Percentiles rank a stretch among this genome's conserved stretches.
These are phyloP conservation scores for Osmerus mordax DNA, from an alignment of 2,113 vertebrate species.

Conservation along the genomic window DNA sequence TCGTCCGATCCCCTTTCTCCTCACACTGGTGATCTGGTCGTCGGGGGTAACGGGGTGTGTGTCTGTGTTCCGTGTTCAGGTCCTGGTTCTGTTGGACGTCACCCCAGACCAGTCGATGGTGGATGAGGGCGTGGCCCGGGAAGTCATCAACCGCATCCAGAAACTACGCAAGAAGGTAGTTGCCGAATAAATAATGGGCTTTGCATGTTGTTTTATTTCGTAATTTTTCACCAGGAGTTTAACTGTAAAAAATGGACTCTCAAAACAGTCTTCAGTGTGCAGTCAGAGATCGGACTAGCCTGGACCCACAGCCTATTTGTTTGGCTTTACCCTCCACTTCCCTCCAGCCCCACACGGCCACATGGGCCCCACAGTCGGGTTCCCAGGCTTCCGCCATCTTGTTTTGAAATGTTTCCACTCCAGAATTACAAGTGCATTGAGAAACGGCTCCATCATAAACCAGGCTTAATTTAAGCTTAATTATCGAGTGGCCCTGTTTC, in stretches of 20 bases:
- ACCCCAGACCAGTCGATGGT: constrained; percentile 94
- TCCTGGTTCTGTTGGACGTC: constrained; percentile 87
- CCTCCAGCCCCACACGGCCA: too few relatives aligned
- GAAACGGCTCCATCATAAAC: constrained; percentile 68
- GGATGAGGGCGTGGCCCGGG: constrained; percentile 92
- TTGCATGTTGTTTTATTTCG: too few relatives aligned
- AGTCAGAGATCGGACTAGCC: constrained; percentile 3
- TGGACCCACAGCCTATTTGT: too few relatives aligned
- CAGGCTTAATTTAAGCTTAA: constrained; percentile 70
- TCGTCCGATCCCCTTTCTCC: not conserved
- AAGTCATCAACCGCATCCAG: constrained; percentile 98
- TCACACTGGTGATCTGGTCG: too few relatives aligned
- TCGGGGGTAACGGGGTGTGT: not conserved
- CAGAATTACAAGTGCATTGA: constrained; percentile 62
- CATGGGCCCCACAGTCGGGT: too few relatives aligned
- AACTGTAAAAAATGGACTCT: constrained; percentile 39
- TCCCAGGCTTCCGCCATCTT: not conserved
- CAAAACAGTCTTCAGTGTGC: constrained; percentile 42
- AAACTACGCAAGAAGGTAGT: constrained; percentile 96
- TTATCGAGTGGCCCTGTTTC: constrained; percentile 65
- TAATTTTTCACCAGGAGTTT: not conserved
- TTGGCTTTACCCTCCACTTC: too few relatives aligned
- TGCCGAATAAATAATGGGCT: too few relatives aligned
- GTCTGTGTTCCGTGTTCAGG: constrained; percentile 60
- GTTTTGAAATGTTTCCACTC: constrained; percentile 68